These are phyloP conservation scores for Catalaphyllia jardinei DNA, from an alignment of 64 coral and sea anemone genomes.

Conservation along the genomic window DNA sequence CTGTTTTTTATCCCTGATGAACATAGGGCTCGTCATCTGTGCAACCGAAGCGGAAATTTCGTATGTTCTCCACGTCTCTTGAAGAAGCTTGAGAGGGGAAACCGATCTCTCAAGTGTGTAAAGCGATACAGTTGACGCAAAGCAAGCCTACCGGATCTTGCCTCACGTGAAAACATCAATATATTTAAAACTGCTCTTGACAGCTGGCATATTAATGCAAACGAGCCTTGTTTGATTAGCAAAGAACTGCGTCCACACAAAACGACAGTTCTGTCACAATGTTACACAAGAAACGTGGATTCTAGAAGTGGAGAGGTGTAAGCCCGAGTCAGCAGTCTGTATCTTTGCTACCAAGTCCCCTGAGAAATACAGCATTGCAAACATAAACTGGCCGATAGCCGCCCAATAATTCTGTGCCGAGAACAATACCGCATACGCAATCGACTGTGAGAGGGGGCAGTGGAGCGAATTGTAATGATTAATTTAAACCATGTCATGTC, in stretches of 20 bases:
- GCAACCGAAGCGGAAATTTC: background rate
- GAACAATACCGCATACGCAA: constrained; percentile 38
- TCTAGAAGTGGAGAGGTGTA: background rate
- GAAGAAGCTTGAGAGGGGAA: background rate
- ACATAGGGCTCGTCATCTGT: background rate
- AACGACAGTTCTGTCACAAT: constrained; percentile 13
- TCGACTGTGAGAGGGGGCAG: background rate
- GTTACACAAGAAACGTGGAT: constrained; percentile 35
- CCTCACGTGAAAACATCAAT: constrained; percentile 11
- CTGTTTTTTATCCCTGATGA: constrained; percentile 9
- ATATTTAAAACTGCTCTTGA: background rate
- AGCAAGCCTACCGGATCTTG: constrained; percentile 1
- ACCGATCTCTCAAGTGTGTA: background rate
- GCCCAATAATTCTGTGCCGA: background rate
- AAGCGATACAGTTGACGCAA: constrained; percentile 17
- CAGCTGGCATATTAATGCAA: constrained; percentile 48
- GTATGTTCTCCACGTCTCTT: background rate
- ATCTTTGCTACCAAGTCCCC: constrained; percentile 22
- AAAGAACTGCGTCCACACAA: background rate
- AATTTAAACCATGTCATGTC: constrained; percentile 77
- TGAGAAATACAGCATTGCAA: background rate
- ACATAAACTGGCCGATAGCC: constrained; percentile 11
- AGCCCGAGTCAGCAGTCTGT: background rate
- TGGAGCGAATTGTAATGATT: constrained; percentile 49
- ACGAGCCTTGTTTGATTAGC: constrained; percentile 35